These are phyloP conservation scores for Heterochromis multidens DNA, from an alignment of 2,113 vertebrate genomes.

Conservation along the genomic window DNA sequence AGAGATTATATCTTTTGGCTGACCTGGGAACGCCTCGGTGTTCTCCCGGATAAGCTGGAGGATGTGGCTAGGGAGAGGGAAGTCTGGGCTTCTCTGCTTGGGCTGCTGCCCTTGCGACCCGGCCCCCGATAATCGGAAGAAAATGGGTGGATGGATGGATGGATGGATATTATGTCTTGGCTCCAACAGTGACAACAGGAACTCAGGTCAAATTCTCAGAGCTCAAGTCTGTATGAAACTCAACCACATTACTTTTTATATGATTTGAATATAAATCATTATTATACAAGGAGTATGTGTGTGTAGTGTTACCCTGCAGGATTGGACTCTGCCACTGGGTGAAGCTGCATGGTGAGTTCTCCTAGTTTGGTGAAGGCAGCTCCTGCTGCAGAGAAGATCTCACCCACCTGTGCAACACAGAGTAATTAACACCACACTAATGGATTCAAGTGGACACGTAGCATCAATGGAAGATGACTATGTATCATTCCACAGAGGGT, in stretches of 20 bases:
- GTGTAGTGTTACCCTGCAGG: conserved; percentile 82
- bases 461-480: not conserved
- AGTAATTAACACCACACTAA: not conserved
- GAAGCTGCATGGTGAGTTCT: conserved; percentile 91
- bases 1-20: too few species aligned
- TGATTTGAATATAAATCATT: not conserved
- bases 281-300: not conserved
- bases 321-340: conserved; percentile 89
- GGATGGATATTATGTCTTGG: not conserved
- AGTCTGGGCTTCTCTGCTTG: too few species aligned
- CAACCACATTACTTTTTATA: not conserved
- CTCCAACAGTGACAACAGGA: not conserved
- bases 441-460: not conserved
- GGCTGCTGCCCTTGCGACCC: too few species aligned
- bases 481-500: not conserved
- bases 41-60: too few species aligned
- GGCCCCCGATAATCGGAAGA: too few species aligned
- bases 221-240: fast-evolving
- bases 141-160: too few species aligned
- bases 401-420: conserved; percentile 81
- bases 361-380: conserved; percentile 90
- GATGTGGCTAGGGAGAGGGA: too few species aligned
- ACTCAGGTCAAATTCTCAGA: too few species aligned
- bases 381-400: conserved; percentile 92
- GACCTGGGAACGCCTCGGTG: too few species aligned